Percentiles rank a stretch among this genome's conserved stretches.
phyloP scores from a whole-genome alignment of 2,113 vertebrate species.

The Channa maculata region DNA sequence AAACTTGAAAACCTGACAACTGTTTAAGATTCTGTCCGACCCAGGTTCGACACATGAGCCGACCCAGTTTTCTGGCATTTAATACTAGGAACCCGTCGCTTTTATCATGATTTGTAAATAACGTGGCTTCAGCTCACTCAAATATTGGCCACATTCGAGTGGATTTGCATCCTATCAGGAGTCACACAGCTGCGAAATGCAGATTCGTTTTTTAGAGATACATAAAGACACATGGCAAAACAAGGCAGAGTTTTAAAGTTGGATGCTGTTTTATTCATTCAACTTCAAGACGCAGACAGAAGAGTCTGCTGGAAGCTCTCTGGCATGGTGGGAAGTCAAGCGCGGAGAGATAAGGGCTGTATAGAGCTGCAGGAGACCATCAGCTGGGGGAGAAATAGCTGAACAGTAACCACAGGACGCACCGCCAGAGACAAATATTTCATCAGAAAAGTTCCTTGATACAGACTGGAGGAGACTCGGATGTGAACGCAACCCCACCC shows the following conservation, averaged over 20 bases:
- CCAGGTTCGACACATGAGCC: too few species aligned
- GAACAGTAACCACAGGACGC: conserved; percentile 63
- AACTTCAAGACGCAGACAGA: conserved; percentile 32
- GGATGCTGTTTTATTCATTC: conserved; percentile 69
- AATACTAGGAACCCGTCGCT: background rate
- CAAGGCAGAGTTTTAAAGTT: conserved; percentile 36
- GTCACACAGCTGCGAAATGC: background rate
- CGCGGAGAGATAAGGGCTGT: conserved; percentile 58
- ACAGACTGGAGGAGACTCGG: conserved; percentile 16
- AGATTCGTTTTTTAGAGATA: conserved; percentile 27
- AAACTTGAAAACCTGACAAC: too few species aligned
- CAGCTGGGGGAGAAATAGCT: conserved; percentile 38
- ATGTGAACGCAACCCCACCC: conserved; percentile 37
- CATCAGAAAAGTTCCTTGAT: conserved; percentile 59
- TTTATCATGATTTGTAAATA: conserved; percentile 18
- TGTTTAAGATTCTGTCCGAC: too few species aligned
- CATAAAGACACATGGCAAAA: conserved; percentile 14
- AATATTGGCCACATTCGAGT: background rate
- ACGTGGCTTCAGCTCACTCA: conserved; percentile 2
- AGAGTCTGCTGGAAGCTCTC: conserved; percentile 50
- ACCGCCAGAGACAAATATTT: conserved; percentile 62
- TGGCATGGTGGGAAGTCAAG: conserved; percentile 61
- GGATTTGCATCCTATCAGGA: conserved; percentile 30
- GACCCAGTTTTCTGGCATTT: background rate
- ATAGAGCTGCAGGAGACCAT: conserved; percentile 49